A percentile compares a stretch with the other conserved stretches of the same genome.
Evolutionary conservation across 2,888 invertebrate species (phyloP).

Genomic region (Fragum fragum): DNA sequence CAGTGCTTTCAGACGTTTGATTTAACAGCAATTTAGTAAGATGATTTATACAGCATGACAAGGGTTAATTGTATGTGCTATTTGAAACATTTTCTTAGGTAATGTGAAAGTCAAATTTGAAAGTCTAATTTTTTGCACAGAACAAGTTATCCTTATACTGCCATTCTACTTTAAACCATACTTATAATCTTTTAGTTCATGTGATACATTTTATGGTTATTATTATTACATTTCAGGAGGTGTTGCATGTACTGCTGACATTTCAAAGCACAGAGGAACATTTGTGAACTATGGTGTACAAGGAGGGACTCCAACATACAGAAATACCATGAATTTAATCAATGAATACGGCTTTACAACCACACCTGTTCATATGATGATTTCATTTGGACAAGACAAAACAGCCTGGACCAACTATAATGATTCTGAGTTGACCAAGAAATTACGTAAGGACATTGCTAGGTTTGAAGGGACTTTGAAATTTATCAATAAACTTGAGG

Average conservation of each 20-base stretch:
- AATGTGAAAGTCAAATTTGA: no score
- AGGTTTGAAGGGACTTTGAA: conserved; percentile 74
- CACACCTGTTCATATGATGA: conserved; percentile 77
- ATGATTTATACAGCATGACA: no score
- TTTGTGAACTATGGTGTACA: conserved; percentile 73
- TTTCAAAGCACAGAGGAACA: conserved; percentile 50
- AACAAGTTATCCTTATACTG: no score
- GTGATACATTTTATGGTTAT: no score
- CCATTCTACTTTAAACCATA: no score
- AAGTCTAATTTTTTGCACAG: no score
- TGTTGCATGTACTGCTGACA: conserved; percentile 68
- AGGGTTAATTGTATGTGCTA: no score
- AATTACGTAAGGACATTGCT: conserved; percentile 73
- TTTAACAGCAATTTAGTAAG: no score
- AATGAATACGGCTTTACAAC: conserved; percentile 74
- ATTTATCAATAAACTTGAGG: conserved; percentile 75
- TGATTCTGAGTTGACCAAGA: conserved; percentile 72
- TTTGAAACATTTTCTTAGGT: no score
- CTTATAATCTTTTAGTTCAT: no score
- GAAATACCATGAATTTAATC: conserved; percentile 77
- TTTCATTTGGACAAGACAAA: conserved; percentile 78
- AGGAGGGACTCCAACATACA: conserved; percentile 77
- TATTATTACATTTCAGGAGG: conserved; percentile 64
- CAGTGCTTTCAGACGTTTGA: no score
- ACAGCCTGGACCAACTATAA: conserved; percentile 80